Base-by-base conservation (phyloP, 2,888 invertebrate species). In the Hydrotaea cyrtoneurina region DNA sequence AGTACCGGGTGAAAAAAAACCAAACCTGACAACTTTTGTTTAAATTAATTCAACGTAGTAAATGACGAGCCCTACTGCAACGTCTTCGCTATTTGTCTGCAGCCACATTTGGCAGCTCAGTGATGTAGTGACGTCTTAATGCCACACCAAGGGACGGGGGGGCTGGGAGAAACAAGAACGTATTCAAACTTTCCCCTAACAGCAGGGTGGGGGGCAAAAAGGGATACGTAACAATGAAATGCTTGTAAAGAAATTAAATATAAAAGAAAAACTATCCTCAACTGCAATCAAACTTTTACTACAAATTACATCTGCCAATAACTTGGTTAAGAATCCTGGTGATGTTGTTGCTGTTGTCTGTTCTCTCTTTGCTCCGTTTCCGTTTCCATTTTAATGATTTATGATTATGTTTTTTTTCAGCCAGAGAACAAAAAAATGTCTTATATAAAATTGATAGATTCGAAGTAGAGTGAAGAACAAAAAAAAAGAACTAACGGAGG, bases 351-450 rank as follows among this genome's bases (percentile, higher is more conserved):
- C n/a, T 55, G 21, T 11, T 55, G 21, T 55, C 21, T 7, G n/a
- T 4, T n/a, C 17, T 53, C 15, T 53, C 53, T 43, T 10, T 43
- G 19, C 53, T 53, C 53, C 36, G 19, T 66, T 72, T 53, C 53
- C 39, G 10, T 64, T 72, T 62, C 36, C 53, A 31, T 64, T 72
- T 78, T 78, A 78, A 79, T 79, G 79, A 79, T 66, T 66, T 79
- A 73, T 46, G n/a, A 66, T 74, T 17, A 10, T 17, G n/a, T 66
- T 66, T 43, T 66, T n/a, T 21, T 26, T 5, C 7, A 19, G 46
- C 50, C 23, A 59, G 19, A 62, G 10, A 0, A 31, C 2, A 31
- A 23, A 36, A 26, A 31, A 79, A 53, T 11, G 17, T 55, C 39
- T 64, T 55, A 64, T 69, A 82, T n/a, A 64, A 77, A 77, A 73